Percentiles rank a stretch among this genome's conserved stretches.
These are phyloP conservation scores for Drosophila ambigua DNA, from an alignment of 1,140 invertebrate species.

Conservation along the genomic window DNA sequence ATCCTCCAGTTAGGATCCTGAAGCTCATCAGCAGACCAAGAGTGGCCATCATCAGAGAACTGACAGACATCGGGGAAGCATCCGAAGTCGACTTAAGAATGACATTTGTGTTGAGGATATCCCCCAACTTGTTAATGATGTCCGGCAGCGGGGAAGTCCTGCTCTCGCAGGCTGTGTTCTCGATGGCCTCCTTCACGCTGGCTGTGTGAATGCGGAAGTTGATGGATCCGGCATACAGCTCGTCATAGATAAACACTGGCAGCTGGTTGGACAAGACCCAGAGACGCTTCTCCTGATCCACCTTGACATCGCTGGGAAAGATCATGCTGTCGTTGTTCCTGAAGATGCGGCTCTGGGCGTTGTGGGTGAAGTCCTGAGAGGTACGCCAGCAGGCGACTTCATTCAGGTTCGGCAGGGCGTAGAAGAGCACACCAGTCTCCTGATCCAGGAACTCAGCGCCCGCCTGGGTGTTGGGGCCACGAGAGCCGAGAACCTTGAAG, in stretches of 20 bases:
- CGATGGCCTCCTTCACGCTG: slow-evolving; percentile 87
- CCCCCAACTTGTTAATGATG: slow-evolving; percentile 85
- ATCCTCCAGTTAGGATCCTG: neutral
- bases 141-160: slow-evolving; percentile 84
- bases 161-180: slow-evolving; percentile 88
- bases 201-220: slow-evolving; percentile 90
- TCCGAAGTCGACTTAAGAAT: slow-evolving; percentile 6
- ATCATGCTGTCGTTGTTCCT: slow-evolving; percentile 89
- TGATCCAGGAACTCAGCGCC: slow-evolving; percentile 90
- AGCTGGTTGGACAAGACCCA: slow-evolving; percentile 91
- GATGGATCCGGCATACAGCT: slow-evolving; percentile 87
- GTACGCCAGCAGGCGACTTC: slow-evolving; percentile 92
- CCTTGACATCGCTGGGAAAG: slow-evolving; percentile 91
- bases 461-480: slow-evolving; percentile 89
- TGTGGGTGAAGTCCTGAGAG: slow-evolving; percentile 86
- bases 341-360: slow-evolving; percentile 88
- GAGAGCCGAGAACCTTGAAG: slow-evolving; percentile 88
- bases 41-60: slow-evolving; percentile 13
- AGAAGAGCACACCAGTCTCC: slow-evolving; percentile 89
- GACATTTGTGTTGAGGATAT: slow-evolving; percentile 67
- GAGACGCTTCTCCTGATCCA: slow-evolving; percentile 88
- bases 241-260: slow-evolving; percentile 88
- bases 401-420: slow-evolving; percentile 90
- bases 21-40: slow-evolving; percentile 28
- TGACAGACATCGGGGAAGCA: slow-evolving; percentile 8